A percentile compares a stretch with the other conserved stretches of the same genome.
phyloP scores from a whole-genome alignment of 2,797 vertebrate species.

The Sternarchorhynchus goeldii region DNA sequence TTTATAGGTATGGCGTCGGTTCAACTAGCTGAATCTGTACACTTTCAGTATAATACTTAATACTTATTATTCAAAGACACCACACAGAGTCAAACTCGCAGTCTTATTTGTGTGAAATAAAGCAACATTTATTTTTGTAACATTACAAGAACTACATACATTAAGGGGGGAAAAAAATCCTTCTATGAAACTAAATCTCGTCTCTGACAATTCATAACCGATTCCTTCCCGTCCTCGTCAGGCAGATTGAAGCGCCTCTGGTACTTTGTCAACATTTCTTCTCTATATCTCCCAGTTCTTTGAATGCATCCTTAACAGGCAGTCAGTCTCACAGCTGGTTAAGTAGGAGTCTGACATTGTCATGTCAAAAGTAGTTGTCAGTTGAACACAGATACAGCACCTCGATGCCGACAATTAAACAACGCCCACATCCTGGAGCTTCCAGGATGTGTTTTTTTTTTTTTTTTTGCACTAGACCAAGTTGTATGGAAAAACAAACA shows the following conservation, averaged over 20 bases:
- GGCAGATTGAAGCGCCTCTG: not conserved
- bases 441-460: not conserved
- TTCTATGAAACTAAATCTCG: slow-evolving; percentile 31
- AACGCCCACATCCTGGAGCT: not conserved
- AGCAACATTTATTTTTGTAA: slow-evolving; percentile 67
- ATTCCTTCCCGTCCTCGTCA: not conserved
- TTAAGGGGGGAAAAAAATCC: slow-evolving; percentile 29
- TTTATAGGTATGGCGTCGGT: not conserved
- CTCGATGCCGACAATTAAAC: not conserved
- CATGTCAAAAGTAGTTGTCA: not conserved
- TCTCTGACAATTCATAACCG: slow-evolving; percentile 7
- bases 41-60: not conserved
- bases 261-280: not conserved
- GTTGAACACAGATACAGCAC: not conserved
- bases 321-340: not conserved
- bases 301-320: slow-evolving; percentile 4
- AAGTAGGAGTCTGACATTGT: not conserved
- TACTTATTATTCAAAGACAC: slow-evolving; percentile 28
- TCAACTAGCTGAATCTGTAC: not conserved
- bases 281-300: not conserved
- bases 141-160: slow-evolving; percentile 47
- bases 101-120: slow-evolving; percentile 57
- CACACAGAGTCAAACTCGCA: slow-evolving; percentile 6
- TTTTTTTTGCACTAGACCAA: not conserved
- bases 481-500: not conserved